Evolutionary conservation across 1,140 invertebrate species (phyloP), one percentile per base, ranked within the genome.

Genomic region (Lineus longissimus): DNA sequence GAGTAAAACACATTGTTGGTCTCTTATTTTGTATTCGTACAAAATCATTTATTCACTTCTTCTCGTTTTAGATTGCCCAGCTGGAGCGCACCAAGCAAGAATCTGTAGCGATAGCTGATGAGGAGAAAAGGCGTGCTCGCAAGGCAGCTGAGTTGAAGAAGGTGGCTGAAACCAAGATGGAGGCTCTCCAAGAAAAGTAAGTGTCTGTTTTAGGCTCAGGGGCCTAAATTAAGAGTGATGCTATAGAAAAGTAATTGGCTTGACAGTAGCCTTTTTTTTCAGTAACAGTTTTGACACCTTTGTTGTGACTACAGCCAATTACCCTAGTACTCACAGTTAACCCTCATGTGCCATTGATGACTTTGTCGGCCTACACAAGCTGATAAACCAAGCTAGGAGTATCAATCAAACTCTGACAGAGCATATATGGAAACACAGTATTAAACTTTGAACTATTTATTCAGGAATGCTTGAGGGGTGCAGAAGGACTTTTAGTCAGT

Each of bases 41-140:
- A 7, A 19, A 22, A 17, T 2, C n/a, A 4, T 0, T 23, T 9
- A 13, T n/a, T 51, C 13, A 13, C 11, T 58, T n/a, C n/a, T n/a
- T n/a, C n/a, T n/a, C n/a, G n/a, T 23, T 65, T 11, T 65, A 79
- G 77, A 72, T 79, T 61, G 73, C 73, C 23, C 73, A 77, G 55
- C 68, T 78, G 59, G 76, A 79, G 55, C 65, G 66, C 36, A 65
- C 72, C 27, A 77, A 72, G 63, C 70, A 76, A 29, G 69, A 71
- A 25, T 63, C 68, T 17, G 55, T 70, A 11, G 61, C 63, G 6
- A 65, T 68, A 33, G 19, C 75, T 19, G 70, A 74, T 51, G 75
- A 76, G 71, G 74, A 74, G 47, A 77, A 71, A 59, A 63, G 66
- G 29, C 70, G 67, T 31, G 61, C 66, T 11, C 67, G 70, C 36